Evolutionary conservation across 2,113 vertebrate species (phyloP), one percentile per base, ranked within the genome.

Genomic region (Misgurnus mizolepis): DNA sequence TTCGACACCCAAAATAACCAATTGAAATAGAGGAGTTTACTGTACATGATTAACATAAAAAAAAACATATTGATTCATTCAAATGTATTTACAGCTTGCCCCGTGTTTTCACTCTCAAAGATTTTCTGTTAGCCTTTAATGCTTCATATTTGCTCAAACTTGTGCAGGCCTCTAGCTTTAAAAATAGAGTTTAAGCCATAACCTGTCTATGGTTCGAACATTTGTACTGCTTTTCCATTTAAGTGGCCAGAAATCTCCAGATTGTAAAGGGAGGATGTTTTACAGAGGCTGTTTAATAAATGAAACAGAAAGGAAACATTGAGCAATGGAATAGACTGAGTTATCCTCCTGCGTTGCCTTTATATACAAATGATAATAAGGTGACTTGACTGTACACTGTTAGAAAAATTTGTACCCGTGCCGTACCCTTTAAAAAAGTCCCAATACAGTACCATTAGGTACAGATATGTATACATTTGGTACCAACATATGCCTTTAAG

Each of bases 1-100:
- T 76, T 17, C 22, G 58, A 81, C 75, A 67, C 17, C 6, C 40
- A 75, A 5, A 67, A 50, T 58, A 7, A 43, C 14, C n/a, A 9
- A 34, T 80, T 67, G 68, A 27, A 27, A 4, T 15, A 58, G 9
- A 61, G 60, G 8, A 10, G 7, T 67, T 69, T 22, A 22, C 22
- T 22, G 22, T 22, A 49, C 58, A 17, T 50, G 34, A 53, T 53
- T 53, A 15, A 53, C 50, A 53, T 17, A 53, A 53, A 5, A 53
- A 5, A 53, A 53, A 2, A n/a, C 6, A 39, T 65, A 58, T 58
- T 66, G 76, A 85, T 82, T 79, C 41, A 60, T 75, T 56, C 18
- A 10, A 39, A 73, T 49, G 61, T 2, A 15, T 22, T 74, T 80
- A 65, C 27, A 40, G 53, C 17, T 34, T 43, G 50, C 73, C 61